Percentiles rank a stretch among this genome's conserved stretches.
Evolutionary conservation across 2,888 invertebrate genomes (phyloP).

Genomic region (Coenonympha glycerion): DNA sequence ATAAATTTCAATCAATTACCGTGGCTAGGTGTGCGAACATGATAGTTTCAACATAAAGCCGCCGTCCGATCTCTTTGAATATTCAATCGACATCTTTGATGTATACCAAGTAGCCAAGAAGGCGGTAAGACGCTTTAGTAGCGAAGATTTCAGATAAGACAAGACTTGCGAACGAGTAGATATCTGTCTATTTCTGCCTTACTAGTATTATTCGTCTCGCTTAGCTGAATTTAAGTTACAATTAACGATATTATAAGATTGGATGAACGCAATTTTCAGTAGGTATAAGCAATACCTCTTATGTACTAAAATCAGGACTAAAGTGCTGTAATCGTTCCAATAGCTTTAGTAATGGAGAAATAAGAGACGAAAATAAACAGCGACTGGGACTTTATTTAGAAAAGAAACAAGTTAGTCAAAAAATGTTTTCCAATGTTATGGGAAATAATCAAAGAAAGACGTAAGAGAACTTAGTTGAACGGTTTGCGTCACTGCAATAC

Average conservation of each 20-base stretch:
- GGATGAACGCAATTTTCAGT: no score
- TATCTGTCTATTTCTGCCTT: not conserved
- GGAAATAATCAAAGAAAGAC: not conserved
- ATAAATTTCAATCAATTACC: slow-evolving; percentile 69
- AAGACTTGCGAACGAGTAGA: not conserved
- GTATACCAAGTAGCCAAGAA: slow-evolving; percentile 35
- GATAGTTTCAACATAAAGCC: slow-evolving; percentile 52
- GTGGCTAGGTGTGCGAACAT: slow-evolving; percentile 45
- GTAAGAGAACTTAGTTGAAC: not conserved
- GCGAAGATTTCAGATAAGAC: slow-evolving; percentile 3
- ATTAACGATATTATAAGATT: no score
- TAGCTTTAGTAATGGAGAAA: no score
- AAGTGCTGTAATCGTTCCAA: no score
- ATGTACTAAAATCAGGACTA: no score
- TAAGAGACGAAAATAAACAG: no score
- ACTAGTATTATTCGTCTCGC: not conserved
- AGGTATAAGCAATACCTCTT: no score
- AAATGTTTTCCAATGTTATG: not conserved
- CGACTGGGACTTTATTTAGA: no score
- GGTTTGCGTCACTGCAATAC: not conserved
- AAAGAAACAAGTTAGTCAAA: not conserved
- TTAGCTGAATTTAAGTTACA: not conserved
- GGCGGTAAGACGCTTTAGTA: slow-evolving; percentile 11
- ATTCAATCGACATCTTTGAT: slow-evolving; percentile 64
- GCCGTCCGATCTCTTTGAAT: slow-evolving; percentile 59